Base-by-base conservation (phyloP, 2,113 vertebrate genomes). In the Mobula birostris region DNA sequence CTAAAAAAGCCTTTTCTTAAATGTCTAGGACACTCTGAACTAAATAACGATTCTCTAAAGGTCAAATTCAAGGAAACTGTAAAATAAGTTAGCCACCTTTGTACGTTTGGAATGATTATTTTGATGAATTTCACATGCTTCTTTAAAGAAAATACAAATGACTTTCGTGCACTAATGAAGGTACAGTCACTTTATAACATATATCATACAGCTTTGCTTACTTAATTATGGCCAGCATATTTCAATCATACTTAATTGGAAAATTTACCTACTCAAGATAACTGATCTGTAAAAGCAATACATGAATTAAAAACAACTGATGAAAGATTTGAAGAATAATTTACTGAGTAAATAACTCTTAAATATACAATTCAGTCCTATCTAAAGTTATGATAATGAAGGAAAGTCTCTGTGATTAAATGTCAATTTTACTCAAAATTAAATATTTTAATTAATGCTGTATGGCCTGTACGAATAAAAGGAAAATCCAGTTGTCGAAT, bases 171-270 rank as follows among this genome's bases (percentile, higher is more conserved):
- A 72, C 36, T 76, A 93, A 48, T 48, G 48, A 48, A 48, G 48
- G 70, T 70, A 74, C 32, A 74, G 48, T 56, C 68, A 56, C 56
- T 93, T 74, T 93, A 91, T 36, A 92, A 92, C 17, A 63, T 72
- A 70, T 72, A 68, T 92, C 11, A 93, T 40, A 21, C 68, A 93
- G 91, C 91, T 74, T 93, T 93, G 68, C 36, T 74, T 93, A 70
- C 48, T 93, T 93, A 93, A 74, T 93, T 93, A 74, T 29, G 27
- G 91, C 36, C 66, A 93, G 74, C 19, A 56, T 56, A 74, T 66
- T 92, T 92, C 90, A 93, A 93, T 76, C 40, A 74, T 93, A 48
- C 74, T 88, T 95, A 95, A 96, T 96, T 96, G 95, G 83, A 96
- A 96, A 95, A 95, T 79, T 94, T 36, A 95, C 94, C 91, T 94